phyloP scores from a whole-genome alignment of 2,113 vertebrate genomes.

The Naja naja region DNA sequence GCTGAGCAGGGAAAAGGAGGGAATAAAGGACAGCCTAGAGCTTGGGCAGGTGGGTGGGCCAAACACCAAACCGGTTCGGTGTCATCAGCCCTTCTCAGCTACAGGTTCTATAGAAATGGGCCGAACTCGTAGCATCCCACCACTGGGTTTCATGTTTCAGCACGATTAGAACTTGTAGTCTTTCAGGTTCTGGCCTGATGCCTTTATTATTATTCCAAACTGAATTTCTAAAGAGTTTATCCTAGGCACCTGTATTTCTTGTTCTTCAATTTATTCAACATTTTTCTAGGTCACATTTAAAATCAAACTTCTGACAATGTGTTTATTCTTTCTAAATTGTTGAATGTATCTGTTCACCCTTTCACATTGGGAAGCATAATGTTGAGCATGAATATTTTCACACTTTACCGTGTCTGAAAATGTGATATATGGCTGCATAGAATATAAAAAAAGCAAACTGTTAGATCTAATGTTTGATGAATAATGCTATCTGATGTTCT shows the following conservation, averaged over 20 bases:
- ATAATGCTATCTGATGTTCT: neutral
- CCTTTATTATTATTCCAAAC: neutral
- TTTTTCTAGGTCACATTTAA: neutral
- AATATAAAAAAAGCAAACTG: neutral
- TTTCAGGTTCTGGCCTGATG: neutral
- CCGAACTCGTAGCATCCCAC: no score
- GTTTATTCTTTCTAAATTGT: neutral
- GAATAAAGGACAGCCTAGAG: no score
- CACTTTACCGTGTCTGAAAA: fast-evolving
- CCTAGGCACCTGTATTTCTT: neutral
- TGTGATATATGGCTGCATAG: neutral
- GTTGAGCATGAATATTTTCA: neutral
- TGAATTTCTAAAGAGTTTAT: neutral
- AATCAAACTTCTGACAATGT: neutral
- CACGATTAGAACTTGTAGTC: neutral
- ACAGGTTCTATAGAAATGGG: no score
- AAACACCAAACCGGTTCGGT: no score
- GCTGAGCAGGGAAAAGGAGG: no score
- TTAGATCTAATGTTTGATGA: neutral
- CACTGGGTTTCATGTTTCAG: neutral
- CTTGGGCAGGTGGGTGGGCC: no score
- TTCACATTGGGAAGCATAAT: neutral
- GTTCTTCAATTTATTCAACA: neutral
- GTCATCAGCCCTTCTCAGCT: no score
- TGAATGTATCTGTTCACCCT: neutral